Percentiles rank a stretch among this genome's conserved stretches.
These are phyloP conservation scores for Rhopalosiphum maidis DNA, from an alignment of 1,140 invertebrate genomes.

Conservation along the genomic window DNA sequence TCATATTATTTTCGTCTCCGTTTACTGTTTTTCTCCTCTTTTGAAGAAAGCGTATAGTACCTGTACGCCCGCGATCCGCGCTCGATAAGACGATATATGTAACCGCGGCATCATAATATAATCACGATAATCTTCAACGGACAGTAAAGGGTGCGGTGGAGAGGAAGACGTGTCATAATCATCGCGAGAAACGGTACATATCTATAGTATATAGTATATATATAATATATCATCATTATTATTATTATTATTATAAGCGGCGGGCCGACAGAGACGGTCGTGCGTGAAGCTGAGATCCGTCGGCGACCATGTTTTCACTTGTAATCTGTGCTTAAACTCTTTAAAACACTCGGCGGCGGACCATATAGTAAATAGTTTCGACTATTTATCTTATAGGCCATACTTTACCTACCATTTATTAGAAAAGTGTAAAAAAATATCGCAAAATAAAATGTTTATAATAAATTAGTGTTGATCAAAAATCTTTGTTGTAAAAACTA, in stretches of 20 bases:
- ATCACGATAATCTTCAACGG: not conserved
- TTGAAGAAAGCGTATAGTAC: slow-evolving; percentile 6
- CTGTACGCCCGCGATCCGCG: not conserved
- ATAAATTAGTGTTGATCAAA: not conserved
- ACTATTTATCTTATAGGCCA: not conserved
- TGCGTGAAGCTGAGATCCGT: slow-evolving; percentile 38
- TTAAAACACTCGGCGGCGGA: not conserved
- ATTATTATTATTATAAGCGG: not conserved
- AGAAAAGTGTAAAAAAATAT: not conserved
- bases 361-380: not conserved
- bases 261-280: not conserved
- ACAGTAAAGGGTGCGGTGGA: not conserved
- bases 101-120: not conserved
- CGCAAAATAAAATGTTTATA: not conserved
- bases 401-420: not conserved
- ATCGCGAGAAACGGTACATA: not conserved
- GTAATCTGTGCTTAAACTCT: not conserved
- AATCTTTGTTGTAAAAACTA: not conserved
- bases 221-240: not conserved
- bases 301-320: slow-evolving; percentile 50
- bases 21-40: not conserved
- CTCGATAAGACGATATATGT: not conserved
- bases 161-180: slow-evolving; percentile 6
- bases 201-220: not conserved
- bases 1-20: not conserved